Conservation (phyloP, 2,113 vertebrate genomes). For the Zeus faber region DNA sequence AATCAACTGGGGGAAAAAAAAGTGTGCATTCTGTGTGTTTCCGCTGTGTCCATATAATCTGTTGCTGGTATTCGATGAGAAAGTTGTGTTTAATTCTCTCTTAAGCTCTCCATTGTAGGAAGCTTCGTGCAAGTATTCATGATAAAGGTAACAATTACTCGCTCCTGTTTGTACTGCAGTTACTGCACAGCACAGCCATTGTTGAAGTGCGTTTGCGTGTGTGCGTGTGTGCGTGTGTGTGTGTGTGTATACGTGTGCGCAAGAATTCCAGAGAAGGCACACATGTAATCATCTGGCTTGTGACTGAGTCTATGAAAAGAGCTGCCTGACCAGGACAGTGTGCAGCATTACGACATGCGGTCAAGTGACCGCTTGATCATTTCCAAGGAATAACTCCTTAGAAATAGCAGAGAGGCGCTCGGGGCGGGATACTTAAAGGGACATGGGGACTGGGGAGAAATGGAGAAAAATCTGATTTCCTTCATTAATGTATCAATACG, state of each 20-base stretch:
- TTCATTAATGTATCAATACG: too few species aligned
- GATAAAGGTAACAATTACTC: too few species aligned
- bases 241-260: conserved; percentile 10
- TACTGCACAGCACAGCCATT: neutral
- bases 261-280: conserved; percentile 54
- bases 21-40: too few species aligned
- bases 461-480: too few species aligned
- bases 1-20: too few species aligned
- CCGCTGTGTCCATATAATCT: too few species aligned
- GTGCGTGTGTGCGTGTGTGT: conserved; percentile 14
- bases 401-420: neutral
- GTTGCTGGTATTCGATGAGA: too few species aligned
- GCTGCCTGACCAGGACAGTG: conserved; percentile 38
- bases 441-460: too few species aligned
- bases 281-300: conserved; percentile 63
- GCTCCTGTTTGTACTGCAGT: too few species aligned
- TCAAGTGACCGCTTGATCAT: conserved; percentile 49
- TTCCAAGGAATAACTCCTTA: conserved; percentile 9
- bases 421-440: neutral
- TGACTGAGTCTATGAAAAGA: conserved; percentile 40
- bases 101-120: too few species aligned
- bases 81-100: too few species aligned
- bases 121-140: too few species aligned
- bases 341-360: conserved; percentile 44
- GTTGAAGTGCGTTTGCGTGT: neutral